Percentiles rank a stretch among this genome's conserved stretches.
Conservation (phyloP, 2,888 invertebrate genomes). For the Watsonalla binaria region DNA sequence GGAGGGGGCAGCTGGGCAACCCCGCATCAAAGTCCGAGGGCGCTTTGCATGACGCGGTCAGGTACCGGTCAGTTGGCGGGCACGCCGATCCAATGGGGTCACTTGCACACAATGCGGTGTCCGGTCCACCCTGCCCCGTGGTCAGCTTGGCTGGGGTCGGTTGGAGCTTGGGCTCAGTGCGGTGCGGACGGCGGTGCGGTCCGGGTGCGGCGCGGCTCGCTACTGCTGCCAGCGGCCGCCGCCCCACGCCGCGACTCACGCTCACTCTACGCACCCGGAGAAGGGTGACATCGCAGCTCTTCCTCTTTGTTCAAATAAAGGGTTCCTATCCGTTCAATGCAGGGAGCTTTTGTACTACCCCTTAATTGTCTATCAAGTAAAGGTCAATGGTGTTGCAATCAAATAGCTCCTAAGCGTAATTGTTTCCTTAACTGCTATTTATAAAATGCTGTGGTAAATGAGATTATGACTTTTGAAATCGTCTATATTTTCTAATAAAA, state of each 20-base stretch:
- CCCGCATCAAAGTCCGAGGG: slow-evolving; percentile 64
- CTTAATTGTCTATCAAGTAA: slow-evolving; percentile 23
- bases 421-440: not conserved
- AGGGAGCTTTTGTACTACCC: slow-evolving; percentile 27
- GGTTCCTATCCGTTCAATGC: slow-evolving; percentile 51
- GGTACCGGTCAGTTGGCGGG: slow-evolving; percentile 59
- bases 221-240: slow-evolving; percentile 59
- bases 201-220: slow-evolving; percentile 65
- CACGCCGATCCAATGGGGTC: slow-evolving; percentile 56
- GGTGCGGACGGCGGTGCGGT: slow-evolving; percentile 51
- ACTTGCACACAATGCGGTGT: slow-evolving; percentile 63
- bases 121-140: slow-evolving; percentile 47
- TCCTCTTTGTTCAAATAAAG: slow-evolving; percentile 60
- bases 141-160: slow-evolving; percentile 33
- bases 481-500: slow-evolving; percentile 5
- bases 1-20: slow-evolving; percentile 60
- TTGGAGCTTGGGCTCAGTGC: slow-evolving; percentile 29
- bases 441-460: not conserved
- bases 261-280: slow-evolving; percentile 52
- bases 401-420: not conserved
- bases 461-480: not conserved
- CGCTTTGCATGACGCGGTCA: slow-evolving; percentile 63
- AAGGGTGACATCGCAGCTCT: slow-evolving; percentile 71
- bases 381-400: slow-evolving; percentile 11
- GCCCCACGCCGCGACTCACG: slow-evolving; percentile 41